These are phyloP conservation scores for Tolypeutes matacus DNA, from an alignment of 2,797 vertebrate genomes.

Conservation along the genomic window DNA sequence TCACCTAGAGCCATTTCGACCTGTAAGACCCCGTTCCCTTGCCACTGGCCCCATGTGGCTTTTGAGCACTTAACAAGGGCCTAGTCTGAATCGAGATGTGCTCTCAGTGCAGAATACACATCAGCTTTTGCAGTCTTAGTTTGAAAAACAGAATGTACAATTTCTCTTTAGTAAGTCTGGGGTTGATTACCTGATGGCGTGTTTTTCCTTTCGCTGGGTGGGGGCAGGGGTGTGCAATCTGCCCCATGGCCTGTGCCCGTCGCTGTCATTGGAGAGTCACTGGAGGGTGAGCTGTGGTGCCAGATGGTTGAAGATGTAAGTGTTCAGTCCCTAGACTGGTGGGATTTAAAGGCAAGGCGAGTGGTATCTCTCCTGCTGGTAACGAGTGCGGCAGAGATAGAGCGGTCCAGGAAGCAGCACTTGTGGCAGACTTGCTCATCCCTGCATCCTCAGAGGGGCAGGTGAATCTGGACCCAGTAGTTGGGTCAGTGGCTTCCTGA, in stretches of 20 bases:
- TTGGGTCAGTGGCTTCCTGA: background rate
- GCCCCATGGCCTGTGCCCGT: too few relatives aligned
- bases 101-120: background rate
- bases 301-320: background rate
- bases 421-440: background rate
- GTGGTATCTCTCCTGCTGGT: too few relatives aligned
- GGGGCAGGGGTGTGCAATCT: accelerated
- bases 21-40: background rate
- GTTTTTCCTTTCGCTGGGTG: background rate
- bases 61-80: background rate
- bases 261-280: too few relatives aligned
- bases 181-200: accelerated
- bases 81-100: background rate
- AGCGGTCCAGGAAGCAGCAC: too few relatives aligned
- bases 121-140: background rate
- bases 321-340: background rate
- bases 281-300: too few relatives aligned
- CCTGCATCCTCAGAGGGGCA: background rate
- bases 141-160: background rate
- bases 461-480: too few relatives aligned
- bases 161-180: background rate
- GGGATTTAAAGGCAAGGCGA: background rate
- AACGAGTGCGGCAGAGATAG: background rate
- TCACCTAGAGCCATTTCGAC: background rate
- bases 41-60: background rate